Percentiles rank a stretch among this genome's conserved stretches.
phyloP scores from a whole-genome alignment of 2,113 vertebrate species.

The Rhynchopsitta pachyrhyncha region DNA sequence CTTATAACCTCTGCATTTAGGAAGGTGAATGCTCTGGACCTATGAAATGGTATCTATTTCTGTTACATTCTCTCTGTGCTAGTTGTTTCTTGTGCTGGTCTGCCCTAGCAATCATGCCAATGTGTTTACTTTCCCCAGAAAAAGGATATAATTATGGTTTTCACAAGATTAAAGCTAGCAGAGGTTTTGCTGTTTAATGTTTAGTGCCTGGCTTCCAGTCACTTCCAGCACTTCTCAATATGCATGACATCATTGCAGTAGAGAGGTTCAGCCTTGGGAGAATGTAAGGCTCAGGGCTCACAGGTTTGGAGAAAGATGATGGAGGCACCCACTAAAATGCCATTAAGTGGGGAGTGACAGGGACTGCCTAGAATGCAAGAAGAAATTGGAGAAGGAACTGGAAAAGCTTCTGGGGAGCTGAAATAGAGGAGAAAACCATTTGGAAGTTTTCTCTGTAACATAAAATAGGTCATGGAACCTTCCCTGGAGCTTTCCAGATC shows the following conservation, averaged over 20 bases:
- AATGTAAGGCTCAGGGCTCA: background rate
- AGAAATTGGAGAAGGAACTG: background rate
- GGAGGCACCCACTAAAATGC: background rate
- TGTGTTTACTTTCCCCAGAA: background rate
- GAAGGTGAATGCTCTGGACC: background rate
- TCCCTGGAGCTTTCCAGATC: background rate
- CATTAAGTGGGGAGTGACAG: background rate
- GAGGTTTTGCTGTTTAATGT: background rate
- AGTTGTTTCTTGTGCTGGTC: background rate
- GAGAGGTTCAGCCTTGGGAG: background rate
- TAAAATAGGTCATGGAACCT: background rate
- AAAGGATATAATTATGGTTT: background rate
- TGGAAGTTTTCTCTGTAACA: background rate
- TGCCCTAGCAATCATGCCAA: background rate
- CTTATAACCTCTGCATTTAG: background rate
- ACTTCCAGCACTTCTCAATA: background rate
- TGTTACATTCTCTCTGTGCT: background rate
- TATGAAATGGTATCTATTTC: background rate
- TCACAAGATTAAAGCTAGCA: background rate
- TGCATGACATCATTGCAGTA: background rate
- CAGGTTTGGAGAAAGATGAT: background rate
- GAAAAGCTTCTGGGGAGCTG: background rate
- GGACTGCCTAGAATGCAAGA: background rate
- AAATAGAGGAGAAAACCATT: background rate
- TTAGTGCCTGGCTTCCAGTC: background rate